Percentiles rank a stretch among this genome's conserved stretches.
Conservation (phyloP, 2,888 invertebrate genomes). For the Phania funesta region DNA sequence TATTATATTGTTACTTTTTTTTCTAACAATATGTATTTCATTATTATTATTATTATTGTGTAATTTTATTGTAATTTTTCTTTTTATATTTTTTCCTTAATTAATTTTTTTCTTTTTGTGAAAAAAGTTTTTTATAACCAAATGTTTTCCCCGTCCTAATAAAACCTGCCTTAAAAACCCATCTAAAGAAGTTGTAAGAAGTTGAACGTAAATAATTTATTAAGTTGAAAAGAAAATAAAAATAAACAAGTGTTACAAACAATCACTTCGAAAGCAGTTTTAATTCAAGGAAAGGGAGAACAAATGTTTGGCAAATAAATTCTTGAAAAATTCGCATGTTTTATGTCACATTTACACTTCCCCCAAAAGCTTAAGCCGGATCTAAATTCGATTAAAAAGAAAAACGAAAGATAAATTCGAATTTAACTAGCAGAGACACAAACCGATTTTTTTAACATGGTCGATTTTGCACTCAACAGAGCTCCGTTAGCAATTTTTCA, state of each 20-base stretch:
- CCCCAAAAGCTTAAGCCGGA: no score
- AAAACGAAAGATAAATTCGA: no score
- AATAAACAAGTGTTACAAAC: slow-evolving; percentile 16
- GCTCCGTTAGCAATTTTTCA: no score
- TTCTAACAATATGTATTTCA: slow-evolving; percentile 48
- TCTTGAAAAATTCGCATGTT: no score
- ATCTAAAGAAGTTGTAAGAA: slow-evolving; percentile 19
- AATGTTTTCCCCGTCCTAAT: slow-evolving; percentile 28
- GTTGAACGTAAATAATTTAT: slow-evolving; percentile 47
- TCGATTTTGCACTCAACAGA: no score
- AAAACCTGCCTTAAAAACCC: slow-evolving; percentile 40
- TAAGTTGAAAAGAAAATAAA: slow-evolving; percentile 55
- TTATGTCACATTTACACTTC: no score
- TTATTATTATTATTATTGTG: slow-evolving; percentile 54
- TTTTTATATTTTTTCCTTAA: slow-evolving; percentile 32
- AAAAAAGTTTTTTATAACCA: slow-evolving; percentile 47
- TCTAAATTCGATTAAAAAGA: no score
- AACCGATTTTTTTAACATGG: no score
- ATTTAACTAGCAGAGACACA: no score
- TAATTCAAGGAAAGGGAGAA: slow-evolving; percentile 11
- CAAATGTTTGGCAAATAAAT: no score
- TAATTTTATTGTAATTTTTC: slow-evolving; percentile 48
- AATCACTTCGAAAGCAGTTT: slow-evolving; percentile 37
- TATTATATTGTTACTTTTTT: slow-evolving; percentile 58
- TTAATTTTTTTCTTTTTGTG: slow-evolving; percentile 64